These are phyloP conservation scores for Pelusios castaneus DNA, from an alignment of 2,113 vertebrate genomes.

Conservation along the genomic window DNA sequence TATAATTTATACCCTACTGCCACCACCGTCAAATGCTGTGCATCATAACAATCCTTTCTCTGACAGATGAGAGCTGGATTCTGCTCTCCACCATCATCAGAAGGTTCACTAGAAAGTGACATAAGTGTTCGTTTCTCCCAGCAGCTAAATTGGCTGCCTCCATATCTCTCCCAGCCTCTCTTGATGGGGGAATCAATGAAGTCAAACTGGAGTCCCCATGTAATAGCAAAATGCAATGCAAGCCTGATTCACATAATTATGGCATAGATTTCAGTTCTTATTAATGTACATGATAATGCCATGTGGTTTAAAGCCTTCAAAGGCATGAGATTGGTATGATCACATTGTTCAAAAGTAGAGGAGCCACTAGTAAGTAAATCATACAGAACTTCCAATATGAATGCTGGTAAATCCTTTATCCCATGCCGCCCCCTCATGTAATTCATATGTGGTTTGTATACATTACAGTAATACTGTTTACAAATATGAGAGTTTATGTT, in stretches of 20 bases:
- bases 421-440: background rate
- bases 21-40: accelerated
- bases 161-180: background rate
- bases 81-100: background rate
- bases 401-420: background rate
- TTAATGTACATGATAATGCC: background rate
- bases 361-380: background rate
- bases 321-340: background rate
- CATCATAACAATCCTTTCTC: background rate
- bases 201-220: background rate
- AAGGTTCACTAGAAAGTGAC: background rate
- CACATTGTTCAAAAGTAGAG: background rate
- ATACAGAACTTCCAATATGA: background rate
- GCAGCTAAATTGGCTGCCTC: background rate
- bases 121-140: background rate
- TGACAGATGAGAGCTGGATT: background rate
- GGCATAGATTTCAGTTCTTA: background rate
- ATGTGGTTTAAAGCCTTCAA: background rate
- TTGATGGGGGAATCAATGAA: background rate
- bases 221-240: constrained; percentile 3
- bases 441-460: background rate
- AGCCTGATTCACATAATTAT: background rate
- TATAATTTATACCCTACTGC: background rate
- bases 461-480: background rate
- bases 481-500: background rate